Evolutionary conservation across 2,797 vertebrate species (phyloP), one percentile per base, ranked within the genome.

Genomic region (Poecilia picta): DNA sequence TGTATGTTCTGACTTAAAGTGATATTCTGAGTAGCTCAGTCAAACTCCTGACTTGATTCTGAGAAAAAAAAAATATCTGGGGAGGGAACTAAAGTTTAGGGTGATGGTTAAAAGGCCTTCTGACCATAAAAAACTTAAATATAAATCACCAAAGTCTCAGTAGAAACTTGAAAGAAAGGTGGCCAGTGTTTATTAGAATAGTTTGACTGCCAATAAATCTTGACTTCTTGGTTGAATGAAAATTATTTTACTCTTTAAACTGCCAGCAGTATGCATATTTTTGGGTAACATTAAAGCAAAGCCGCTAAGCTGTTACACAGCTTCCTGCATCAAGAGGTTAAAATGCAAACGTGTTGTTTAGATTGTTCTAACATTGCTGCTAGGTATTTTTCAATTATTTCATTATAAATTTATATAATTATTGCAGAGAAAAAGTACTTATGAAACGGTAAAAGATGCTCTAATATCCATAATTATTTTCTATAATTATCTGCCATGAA

Each of bases 401-500:
- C 8, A 41, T 1, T 41, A 39, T 16, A 62, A 36, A 36, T 66
- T 12, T 23, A 18, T 66, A 2, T 3, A 11, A 39, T 64, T 16
- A 64, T 36, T 36, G 28, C 33, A 10, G 31, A 33, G 3, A 18
- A 36, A 36, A 64, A 31, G 39, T 68, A 13, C 39, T 41, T 25
- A n/a, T 68, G 8, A 68, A 41, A 68, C 0, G 4, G 16, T 15
- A 39, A 66, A 10, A 41, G 36, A 25, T 23, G 36, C 18, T 66
- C 6, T 66, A 66, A 20, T 66, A 66, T 39, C 18, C 39, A 20
- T 66, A 66, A 66, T 39, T 23, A 66, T 39, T 64, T 20, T 36
- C 16, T 36, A 20, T 36, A 5, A 62, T 33, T 2, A 64, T 33
- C 8, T 62, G 81, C 80, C 91, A 90, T 28, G 7, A 46, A 8